Percentiles rank a stretch among this genome's conserved stretches.
Evolutionary conservation across 1,140 invertebrate genomes (phyloP).

Genomic region (Papilio polyxenes): DNA sequence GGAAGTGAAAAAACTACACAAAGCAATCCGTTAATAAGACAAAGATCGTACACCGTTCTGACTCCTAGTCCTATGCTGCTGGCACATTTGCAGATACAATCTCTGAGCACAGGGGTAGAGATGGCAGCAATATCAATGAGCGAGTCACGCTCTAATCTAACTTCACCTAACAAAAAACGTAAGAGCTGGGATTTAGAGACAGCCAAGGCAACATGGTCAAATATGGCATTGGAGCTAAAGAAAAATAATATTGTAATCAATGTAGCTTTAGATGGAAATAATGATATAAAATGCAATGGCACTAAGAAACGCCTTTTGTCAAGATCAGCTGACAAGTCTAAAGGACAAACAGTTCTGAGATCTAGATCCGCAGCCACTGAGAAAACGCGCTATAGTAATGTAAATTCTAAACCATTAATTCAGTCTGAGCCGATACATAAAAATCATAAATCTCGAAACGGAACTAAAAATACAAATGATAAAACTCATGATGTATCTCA

Average conservation of each 20-base stretch:
- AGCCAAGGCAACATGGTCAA: conserved; percentile 74
- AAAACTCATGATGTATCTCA: conserved; percentile 42
- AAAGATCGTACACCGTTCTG: conserved; percentile 84
- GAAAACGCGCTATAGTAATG: conserved; percentile 45
- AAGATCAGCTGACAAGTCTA: conserved; percentile 48
- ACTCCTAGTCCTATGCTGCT: conserved; percentile 83
- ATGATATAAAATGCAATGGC: conserved; percentile 44
- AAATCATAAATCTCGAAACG: conserved; percentile 50
- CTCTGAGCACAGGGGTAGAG: conserved; percentile 72
- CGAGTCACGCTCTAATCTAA: conserved; percentile 67
- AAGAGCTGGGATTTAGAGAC: conserved; percentile 81
- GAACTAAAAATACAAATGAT: conserved; percentile 34
- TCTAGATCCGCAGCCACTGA: conserved; percentile 54
- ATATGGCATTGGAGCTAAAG: conserved; percentile 69
- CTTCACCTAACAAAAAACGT: conserved; percentile 61
- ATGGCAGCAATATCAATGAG: conserved; percentile 79
- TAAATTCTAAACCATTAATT: conserved; percentile 46
- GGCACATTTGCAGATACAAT: conserved; percentile 81
- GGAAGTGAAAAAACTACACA: conserved; percentile 58
- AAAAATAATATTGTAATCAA: conserved; percentile 55
- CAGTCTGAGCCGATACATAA: conserved; percentile 62
- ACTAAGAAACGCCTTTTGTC: conserved; percentile 38
- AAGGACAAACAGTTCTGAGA: conserved; percentile 44
- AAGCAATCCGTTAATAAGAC: conserved; percentile 77
- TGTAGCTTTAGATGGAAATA: conserved; percentile 24